Percentiles rank a stretch among this genome's conserved stretches.
Evolutionary conservation across 2,797 vertebrate genomes (phyloP).

Genomic region (Semaprochilodus insignis): DNA sequence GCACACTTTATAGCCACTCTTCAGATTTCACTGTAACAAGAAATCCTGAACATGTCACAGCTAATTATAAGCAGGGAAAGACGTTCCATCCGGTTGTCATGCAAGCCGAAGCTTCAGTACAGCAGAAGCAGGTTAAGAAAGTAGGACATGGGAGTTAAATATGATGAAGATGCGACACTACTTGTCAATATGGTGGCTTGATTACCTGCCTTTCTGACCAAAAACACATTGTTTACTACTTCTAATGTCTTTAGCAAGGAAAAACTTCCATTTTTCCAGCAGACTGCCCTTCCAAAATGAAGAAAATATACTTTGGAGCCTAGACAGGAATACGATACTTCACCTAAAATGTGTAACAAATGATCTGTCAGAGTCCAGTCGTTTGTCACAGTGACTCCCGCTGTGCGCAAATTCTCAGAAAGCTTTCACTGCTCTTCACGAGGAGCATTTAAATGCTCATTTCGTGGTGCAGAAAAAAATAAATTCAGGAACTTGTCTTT

Average conservation of each 20-base stretch:
- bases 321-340: constrained; percentile 38
- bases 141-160: neutral
- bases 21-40: constrained; percentile 68
- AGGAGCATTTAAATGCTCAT: constrained; percentile 33
- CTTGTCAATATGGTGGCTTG: neutral
- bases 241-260: neutral
- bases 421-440: constrained; percentile 29
- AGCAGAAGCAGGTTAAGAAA: neutral
- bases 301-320: constrained; percentile 19
- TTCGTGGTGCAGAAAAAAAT: constrained; percentile 10
- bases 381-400: constrained; percentile 33
- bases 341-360: constrained; percentile 44
- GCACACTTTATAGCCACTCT: constrained; percentile 63
- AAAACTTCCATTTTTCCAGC: neutral
- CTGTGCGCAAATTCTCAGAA: constrained; percentile 50
- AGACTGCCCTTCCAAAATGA: constrained; percentile 34
- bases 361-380: constrained; percentile 42
- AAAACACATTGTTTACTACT: constrained; percentile 6
- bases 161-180: neutral
- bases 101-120: neutral
- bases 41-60: constrained; percentile 55
- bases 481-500: constrained; percentile 20
- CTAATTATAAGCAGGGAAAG: constrained; percentile 68
- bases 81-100: neutral
- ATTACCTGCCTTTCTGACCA: neutral